These are phyloP conservation scores for Tyrophagus putrescentiae DNA, from an alignment of 1,140 invertebrate species.

Conservation along the genomic window DNA sequence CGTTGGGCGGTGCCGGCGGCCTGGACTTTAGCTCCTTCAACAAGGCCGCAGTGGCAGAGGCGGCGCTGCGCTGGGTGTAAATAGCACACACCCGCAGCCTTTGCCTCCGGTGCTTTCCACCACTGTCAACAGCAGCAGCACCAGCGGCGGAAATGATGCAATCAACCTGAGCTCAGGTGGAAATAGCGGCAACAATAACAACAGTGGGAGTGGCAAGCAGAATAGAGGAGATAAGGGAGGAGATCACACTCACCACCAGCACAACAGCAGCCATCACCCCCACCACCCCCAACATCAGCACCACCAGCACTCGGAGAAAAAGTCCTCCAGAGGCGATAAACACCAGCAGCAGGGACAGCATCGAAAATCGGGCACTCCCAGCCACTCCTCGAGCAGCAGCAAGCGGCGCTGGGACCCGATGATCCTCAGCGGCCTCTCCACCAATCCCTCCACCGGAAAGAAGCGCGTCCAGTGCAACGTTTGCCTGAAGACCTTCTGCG, in stretches of 20 bases:
- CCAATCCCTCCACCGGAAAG: conserved; percentile 78
- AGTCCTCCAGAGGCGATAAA: neutral
- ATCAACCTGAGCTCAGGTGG: conserved; percentile 27
- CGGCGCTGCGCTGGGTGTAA: conserved; percentile 16
- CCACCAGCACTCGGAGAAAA: neutral
- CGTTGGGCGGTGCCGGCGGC: too few relatives aligned
- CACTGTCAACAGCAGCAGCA: neutral
- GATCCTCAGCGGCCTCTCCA: conserved; percentile 70
- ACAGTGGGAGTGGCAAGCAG: neutral
- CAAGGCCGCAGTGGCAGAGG: conserved; percentile 29
- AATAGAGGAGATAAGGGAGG: conserved; percentile 12
- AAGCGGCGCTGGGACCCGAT: conserved; percentile 82
- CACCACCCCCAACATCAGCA: conserved; percentile 31
- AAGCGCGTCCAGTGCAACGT: conserved; percentile 96
- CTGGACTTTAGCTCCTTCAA: neutral
- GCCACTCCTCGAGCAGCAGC: too few relatives aligned
- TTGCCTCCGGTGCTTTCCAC: neutral
- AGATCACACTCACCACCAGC: neutral
- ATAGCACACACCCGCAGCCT: conserved; percentile 28
- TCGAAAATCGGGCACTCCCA: conserved; percentile 62
- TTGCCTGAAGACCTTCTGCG: conserved; percentile 97
- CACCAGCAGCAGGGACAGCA: conserved; percentile 37
- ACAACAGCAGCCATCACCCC: conserved; percentile 24
- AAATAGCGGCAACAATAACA: conserved; percentile 16
- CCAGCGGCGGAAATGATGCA: conserved; percentile 3